phyloP scores from a whole-genome alignment of 2,888 invertebrate species.

The Orchestes rusci region DNA sequence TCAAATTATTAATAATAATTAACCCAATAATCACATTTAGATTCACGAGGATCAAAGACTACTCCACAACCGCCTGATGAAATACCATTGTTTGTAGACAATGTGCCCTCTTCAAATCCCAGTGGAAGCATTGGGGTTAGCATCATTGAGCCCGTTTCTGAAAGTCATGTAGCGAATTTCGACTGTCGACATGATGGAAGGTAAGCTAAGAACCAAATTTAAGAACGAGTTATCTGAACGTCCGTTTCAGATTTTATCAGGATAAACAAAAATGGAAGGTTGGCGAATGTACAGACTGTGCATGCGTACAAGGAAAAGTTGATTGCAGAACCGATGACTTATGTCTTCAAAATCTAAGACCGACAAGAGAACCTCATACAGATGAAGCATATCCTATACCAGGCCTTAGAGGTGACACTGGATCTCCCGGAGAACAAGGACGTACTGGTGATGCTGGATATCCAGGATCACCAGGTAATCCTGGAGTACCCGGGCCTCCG shows the following conservation, averaged over 20 bases:
- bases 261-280: conserved; percentile 65
- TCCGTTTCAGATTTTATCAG: conserved; percentile 24
- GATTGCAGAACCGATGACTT: conserved; percentile 47
- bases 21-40: not conserved
- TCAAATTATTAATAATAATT: not conserved
- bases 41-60: conserved; percentile 18
- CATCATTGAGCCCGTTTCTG: conserved; percentile 31
- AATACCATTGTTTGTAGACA: conserved; percentile 30
- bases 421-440: conserved; percentile 51
- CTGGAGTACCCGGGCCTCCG: conserved; percentile 61
- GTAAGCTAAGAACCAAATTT: conserved; percentile 2
- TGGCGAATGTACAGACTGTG: conserved; percentile 66
- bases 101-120: conserved; percentile 35
- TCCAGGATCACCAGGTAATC: conserved; percentile 54
- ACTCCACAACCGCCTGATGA: conserved; percentile 41
- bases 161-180: conserved; percentile 25
- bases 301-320: conserved; percentile 58
- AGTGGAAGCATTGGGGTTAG: conserved; percentile 34
- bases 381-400: conserved; percentile 17
- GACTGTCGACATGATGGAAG: conserved; percentile 41
- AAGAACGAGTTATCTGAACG: conserved; percentile 1
- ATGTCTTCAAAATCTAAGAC: conserved; percentile 42
- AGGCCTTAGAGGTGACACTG: conserved; percentile 47
- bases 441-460: conserved; percentile 53
- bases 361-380: conserved; percentile 28